A percentile compares a stretch with the other conserved stretches of the same genome.
Evolutionary conservation across 1,140 invertebrate genomes (phyloP).

Genomic region (Carposina sasakii): DNA sequence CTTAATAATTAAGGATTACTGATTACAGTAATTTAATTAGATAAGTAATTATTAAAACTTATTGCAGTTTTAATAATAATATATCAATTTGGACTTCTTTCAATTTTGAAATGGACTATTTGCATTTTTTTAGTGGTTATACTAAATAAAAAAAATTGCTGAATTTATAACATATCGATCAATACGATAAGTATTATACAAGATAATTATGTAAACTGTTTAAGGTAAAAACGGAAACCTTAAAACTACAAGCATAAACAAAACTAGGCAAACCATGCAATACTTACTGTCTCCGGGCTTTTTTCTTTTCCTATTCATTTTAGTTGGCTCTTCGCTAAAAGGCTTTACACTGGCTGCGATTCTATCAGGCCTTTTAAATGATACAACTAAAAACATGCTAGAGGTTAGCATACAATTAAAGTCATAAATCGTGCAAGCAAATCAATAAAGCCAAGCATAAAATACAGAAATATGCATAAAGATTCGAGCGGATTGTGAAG

Average conservation of each 20-base stretch:
- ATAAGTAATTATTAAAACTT: too few species aligned
- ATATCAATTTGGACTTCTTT: too few species aligned
- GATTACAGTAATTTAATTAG: too few species aligned
- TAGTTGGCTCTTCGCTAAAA: conserved; percentile 38
- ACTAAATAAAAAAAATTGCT: too few species aligned
- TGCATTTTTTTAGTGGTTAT: too few species aligned
- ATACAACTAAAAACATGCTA: conserved; percentile 68
- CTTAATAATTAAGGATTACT: too few species aligned
- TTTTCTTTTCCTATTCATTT: conserved; percentile 79
- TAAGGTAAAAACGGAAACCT: too few species aligned
- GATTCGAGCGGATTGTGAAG: background rate
- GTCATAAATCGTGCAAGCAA: conserved; percentile 22
- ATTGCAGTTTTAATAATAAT: too few species aligned
- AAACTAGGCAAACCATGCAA: conserved; percentile 32
- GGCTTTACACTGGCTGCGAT: conserved; percentile 41
- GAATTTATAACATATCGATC: too few species aligned
- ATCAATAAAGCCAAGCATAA: conserved; percentile 2
- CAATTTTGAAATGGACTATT: too few species aligned
- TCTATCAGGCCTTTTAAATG: conserved; percentile 66
- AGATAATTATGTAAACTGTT: too few species aligned
- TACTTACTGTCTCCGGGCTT: conserved; percentile 82
- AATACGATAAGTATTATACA: background rate
- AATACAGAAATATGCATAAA: conserved; percentile 15
- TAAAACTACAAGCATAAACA: conserved; percentile 13
- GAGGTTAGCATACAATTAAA: conserved; percentile 28